Evolutionary conservation across 2,888 invertebrate species (phyloP), one percentile per base, ranked within the genome.

Genomic region (Spatulosminthurus flaviceps): DNA sequence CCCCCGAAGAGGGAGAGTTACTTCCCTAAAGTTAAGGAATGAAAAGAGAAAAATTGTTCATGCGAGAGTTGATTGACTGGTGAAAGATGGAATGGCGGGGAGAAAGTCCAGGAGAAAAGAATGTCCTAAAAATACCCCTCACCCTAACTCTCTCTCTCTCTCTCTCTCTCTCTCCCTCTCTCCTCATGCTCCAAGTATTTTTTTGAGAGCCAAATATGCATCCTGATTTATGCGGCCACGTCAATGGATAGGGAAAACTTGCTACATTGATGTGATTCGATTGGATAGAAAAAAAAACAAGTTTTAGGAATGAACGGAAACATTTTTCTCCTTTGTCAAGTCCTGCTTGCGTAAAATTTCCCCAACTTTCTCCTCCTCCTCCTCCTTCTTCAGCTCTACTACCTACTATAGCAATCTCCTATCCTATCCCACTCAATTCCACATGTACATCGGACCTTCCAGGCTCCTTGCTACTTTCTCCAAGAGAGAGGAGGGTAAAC

Each of bases 31-130:
- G 34, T 34, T 34, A 34, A 34, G 34, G 34, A 4, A 34, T 34
- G 34, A 34, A 34, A 34, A 9, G 34, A 34, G 9, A 34, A 34
- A 34, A 34, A 34, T 24, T 66, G 21, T 41, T 70, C 9, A 41
- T 41, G 34, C 41, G 29, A 41, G 41, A 41, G 70, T 70, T 70
- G 70, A 70, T 70, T 70, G 70, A 70, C 70, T 70, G 70, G 29
- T 70, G 41, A 67, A 26, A 26, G 67, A 67, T 28, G 67, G 28
- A 67, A 67, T 67, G 24, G 28, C 1, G 2, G 22, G 22, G 34
- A 9, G 34, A 34, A 9, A 34, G 34, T 34, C 9, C 34, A 9
- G 4, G 5, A 9, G 34, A 34, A 34, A 34, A 34, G 34, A 34
- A 34, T 34, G 34, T 34, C 34, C 34, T 34, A 7, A 34, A 34